These are phyloP conservation scores for Rotaria macrura DNA, from an alignment of 2,888 invertebrate genomes.

Conservation along the genomic window DNA sequence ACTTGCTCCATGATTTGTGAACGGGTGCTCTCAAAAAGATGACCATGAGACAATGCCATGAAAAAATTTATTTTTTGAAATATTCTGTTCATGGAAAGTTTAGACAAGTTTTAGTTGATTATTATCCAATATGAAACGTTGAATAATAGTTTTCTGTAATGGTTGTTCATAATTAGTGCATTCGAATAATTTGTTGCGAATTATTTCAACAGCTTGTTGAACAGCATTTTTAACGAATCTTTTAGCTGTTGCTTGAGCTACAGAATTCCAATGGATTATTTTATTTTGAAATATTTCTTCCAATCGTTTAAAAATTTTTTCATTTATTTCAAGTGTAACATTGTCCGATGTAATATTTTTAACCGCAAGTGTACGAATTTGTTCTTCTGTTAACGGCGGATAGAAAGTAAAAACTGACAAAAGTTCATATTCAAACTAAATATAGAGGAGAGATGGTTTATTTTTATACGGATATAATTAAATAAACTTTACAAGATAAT, in stretches of 20 bases:
- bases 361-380: not conserved
- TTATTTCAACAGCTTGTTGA: not conserved
- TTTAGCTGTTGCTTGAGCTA: not conserved
- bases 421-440: not conserved
- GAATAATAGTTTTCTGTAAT: not conserved
- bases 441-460: not conserved
- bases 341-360: not conserved
- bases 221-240: not conserved
- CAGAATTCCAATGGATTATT: not conserved
- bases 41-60: too few species aligned
- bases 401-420: not conserved
- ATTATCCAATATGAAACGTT: not conserved
- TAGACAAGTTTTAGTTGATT: not conserved
- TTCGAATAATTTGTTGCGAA: not conserved
- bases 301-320: not conserved
- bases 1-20: too few species aligned
- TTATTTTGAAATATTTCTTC: not conserved
- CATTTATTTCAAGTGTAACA: not conserved
- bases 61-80: too few species aligned
- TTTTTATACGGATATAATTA: not conserved
- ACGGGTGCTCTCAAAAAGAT: too few species aligned
- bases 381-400: not conserved
- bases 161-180: not conserved
- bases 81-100: too few species aligned
- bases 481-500: not conserved